Percentiles rank a stretch among this genome's conserved stretches.
These are phyloP conservation scores for Tipula lateralis DNA, from an alignment of 2,888 invertebrate genomes.

Conservation along the genomic window DNA sequence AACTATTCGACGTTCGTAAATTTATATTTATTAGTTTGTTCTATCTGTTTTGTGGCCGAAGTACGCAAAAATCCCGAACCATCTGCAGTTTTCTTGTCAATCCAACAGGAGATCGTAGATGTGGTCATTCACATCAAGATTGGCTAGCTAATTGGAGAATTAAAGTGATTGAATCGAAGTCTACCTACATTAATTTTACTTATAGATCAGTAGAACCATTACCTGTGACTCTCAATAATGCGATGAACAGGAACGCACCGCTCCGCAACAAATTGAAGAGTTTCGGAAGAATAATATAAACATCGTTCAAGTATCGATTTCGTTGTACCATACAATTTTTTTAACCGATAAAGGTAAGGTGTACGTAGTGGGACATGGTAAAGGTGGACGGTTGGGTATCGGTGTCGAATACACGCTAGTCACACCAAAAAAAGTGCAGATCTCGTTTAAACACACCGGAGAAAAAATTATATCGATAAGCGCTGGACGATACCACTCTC, in stretches of 20 bases:
- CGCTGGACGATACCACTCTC: slow-evolving; percentile 45
- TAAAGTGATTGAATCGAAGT: too few species aligned
- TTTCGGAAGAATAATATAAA: slow-evolving; percentile 59
- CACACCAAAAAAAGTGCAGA: slow-evolving; percentile 40
- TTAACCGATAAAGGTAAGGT: slow-evolving; percentile 48
- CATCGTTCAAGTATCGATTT: slow-evolving; percentile 56
- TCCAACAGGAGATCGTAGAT: too few species aligned
- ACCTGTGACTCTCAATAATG: too few species aligned
- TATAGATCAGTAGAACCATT: too few species aligned
- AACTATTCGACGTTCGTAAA: too few species aligned
- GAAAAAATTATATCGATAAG: slow-evolving; percentile 45
- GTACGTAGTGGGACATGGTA: slow-evolving; percentile 77
- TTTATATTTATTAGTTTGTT: too few species aligned
- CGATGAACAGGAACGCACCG: slow-evolving; percentile 57
- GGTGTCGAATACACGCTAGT: slow-evolving; percentile 55
- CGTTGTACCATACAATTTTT: slow-evolving; percentile 46
- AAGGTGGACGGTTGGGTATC: slow-evolving; percentile 67
- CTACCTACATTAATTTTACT: too few species aligned
- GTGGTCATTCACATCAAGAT: too few species aligned
- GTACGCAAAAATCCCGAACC: too few species aligned
- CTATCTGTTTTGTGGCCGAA: too few species aligned
- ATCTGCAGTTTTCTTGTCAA: too few species aligned
- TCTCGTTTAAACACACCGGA: slow-evolving; percentile 40
- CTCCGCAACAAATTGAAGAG: slow-evolving; percentile 63
- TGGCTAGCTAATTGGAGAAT: too few species aligned